Evolutionary conservation across 2,113 vertebrate species (phyloP).

Genomic region (Furnarius figulus): DNA sequence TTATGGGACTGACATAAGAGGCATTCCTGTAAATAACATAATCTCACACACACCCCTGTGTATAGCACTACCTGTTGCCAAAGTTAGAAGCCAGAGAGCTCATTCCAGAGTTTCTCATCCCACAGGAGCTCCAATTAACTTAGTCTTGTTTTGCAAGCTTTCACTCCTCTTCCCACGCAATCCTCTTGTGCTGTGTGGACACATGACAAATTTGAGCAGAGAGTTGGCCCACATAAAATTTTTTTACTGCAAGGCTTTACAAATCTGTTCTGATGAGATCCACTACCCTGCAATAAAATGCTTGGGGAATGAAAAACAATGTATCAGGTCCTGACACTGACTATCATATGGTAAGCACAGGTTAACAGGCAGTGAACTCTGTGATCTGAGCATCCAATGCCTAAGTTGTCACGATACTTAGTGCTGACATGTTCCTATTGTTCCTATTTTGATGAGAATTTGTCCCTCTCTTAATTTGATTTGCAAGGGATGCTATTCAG

Average conservation of each 20-base stretch:
- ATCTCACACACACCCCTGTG: neutral
- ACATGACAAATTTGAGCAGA: neutral
- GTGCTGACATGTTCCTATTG: neutral
- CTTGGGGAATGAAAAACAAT: neutral
- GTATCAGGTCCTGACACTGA: neutral
- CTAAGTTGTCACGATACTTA: neutral
- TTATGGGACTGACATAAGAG: neutral
- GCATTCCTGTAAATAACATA: neutral
- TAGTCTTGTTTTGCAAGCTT: neutral
- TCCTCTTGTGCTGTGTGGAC: neutral
- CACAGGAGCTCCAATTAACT: neutral
- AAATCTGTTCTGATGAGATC: neutral
- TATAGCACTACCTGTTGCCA: neutral
- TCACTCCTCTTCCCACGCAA: neutral
- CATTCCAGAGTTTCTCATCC: neutral
- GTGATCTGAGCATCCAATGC: neutral
- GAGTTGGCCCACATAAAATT: neutral
- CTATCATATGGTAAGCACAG: neutral
- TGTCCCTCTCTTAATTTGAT: neutral
- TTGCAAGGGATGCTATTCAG: neutral
- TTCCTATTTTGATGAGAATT: neutral
- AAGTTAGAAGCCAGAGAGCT: neutral
- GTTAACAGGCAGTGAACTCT: neutral
- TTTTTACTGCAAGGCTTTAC: neutral
- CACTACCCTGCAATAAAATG: neutral